Base-by-base conservation (phyloP, 1,140 invertebrate genomes). In the Cydia pomonella region DNA sequence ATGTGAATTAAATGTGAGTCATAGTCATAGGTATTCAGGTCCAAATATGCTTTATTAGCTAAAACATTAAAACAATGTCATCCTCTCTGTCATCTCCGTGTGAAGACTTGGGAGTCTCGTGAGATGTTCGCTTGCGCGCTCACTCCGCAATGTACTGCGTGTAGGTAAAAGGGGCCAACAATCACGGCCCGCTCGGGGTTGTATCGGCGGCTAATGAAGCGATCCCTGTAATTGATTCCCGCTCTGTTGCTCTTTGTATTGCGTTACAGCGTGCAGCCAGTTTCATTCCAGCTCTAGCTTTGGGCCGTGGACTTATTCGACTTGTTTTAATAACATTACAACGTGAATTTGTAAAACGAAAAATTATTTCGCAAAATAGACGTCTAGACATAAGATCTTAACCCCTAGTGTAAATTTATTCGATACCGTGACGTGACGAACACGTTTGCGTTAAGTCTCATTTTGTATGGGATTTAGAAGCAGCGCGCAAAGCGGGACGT, bases 211-310 rank as follows among this genome's bases (percentile, higher is more conserved):
- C 64, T 69, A 69, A 69, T 69, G 64, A 69, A 69, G 64, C 64
- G 64, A 69, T 69, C 64, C n/a, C 64, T 18, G 64, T 69, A 69
- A 69, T 33, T 69, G 64, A 69, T 69, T 69, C 27, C 27, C n/a
- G 64, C 53, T 69, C 64, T 29, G 63, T 33, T 69, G 64, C 64
- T 69, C 64, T 33, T 66, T 29, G 63, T 69, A 33, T 69, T 33
- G 29, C 29, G 29, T 33, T 69, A 33, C 64, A n/a, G 27, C 25
- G 63, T 13, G 62, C 23, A 23, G 25, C 63, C 25, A 21, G 25
- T 7, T 64, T 27, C 23, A 59, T 59, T 23, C 53, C 53, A n/a
- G 21, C 53, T 53, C 16, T 10, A 59, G 53, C 18, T 59, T 59
- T 59, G 4, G 53, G 53, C 9, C 10, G 9, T 23, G 53, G 21